Conservation (phyloP, 2,113 vertebrate species). For the Dipodomys stephensi region DNA sequence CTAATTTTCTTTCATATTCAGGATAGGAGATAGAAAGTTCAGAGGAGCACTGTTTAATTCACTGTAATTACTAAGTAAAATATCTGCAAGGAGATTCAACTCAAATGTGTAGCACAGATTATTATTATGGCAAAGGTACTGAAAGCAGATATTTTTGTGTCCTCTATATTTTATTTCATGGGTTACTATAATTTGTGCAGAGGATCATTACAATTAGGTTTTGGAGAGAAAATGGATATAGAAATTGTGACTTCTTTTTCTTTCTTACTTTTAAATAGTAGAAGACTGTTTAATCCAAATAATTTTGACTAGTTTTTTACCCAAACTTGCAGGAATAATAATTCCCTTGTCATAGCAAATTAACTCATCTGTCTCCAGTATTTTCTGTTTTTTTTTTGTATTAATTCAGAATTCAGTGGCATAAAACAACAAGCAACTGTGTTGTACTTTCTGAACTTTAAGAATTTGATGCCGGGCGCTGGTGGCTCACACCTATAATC, state of each 20-base stretch:
- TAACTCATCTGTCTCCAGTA: neutral
- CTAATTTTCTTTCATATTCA: neutral
- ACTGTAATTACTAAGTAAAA: neutral
- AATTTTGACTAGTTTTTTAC: neutral
- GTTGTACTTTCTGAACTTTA: neutral
- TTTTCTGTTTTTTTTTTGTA: neutral
- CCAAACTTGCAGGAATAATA: constrained; percentile 27
- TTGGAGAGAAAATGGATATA: neutral
- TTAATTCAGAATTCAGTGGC: constrained; percentile 13
- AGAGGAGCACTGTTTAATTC: neutral
- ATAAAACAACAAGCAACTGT: neutral
- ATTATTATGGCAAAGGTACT: neutral
- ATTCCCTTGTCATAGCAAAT: constrained; percentile 1
- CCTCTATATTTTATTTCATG: neutral
- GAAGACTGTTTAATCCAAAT: neutral
- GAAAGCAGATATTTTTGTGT: neutral
- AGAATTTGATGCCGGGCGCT: neutral
- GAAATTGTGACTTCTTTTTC: constrained; percentile 1
- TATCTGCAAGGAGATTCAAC: neutral
- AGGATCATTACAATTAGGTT: neutral
- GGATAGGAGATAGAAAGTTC: neutral
- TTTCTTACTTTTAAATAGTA: neutral
- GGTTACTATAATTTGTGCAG: neutral
- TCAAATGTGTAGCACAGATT: neutral
- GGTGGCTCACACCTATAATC: no score